These are phyloP conservation scores for Rhegmatorhina hoffmannsi DNA, from an alignment of 2,113 vertebrate species.

Conservation along the genomic window DNA sequence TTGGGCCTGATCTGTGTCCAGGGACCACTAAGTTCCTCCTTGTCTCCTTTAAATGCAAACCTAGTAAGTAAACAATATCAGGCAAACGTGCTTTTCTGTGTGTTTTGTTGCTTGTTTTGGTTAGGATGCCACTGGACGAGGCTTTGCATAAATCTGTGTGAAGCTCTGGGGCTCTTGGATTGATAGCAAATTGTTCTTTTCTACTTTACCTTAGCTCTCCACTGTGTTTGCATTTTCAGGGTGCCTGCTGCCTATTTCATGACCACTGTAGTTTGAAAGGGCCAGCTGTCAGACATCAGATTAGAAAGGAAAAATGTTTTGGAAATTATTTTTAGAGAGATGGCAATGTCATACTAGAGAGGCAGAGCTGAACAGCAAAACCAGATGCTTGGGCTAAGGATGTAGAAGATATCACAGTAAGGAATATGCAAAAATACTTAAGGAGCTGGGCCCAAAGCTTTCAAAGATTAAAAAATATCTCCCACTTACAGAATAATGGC, in stretches of 20 bases:
- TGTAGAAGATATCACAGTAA: neutral
- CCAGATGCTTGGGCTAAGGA: neutral
- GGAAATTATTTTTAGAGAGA: neutral
- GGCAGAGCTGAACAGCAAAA: neutral
- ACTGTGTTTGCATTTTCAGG: neutral
- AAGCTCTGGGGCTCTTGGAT: neutral
- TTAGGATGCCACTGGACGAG: neutral
- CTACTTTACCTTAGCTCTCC: neutral
- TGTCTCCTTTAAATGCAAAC: slow-evolving; percentile 96
- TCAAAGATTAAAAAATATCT: neutral
- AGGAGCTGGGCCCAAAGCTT: neutral
- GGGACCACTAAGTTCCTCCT: slow-evolving; percentile 92
- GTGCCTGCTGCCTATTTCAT: neutral
- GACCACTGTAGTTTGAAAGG: neutral
- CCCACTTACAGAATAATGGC: neutral
- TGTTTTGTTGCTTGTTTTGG: slow-evolving; percentile 24
- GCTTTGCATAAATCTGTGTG: neutral
- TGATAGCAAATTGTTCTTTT: neutral
- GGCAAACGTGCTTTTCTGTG: neutral
- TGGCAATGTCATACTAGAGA: neutral
- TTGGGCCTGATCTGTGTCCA: slow-evolving; percentile 93
- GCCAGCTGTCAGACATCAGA: neutral
- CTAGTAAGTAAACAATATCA: slow-evolving; percentile 85
- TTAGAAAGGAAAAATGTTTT: neutral
- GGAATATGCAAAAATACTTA: neutral